Evolutionary conservation across 1,140 invertebrate genomes (phyloP).

Genomic region (Oncopodura yosiiana): DNA sequence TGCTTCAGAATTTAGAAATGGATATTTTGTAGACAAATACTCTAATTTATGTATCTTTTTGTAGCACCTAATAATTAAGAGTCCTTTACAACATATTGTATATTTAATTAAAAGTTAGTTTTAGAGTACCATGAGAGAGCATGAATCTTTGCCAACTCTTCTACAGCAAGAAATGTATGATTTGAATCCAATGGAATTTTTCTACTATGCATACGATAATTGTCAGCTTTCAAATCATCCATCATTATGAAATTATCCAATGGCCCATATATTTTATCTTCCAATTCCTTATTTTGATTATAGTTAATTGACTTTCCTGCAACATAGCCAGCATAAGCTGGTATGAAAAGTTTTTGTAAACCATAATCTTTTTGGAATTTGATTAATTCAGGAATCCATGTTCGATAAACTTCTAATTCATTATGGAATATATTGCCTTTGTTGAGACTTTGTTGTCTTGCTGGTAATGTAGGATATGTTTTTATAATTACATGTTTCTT

Average conservation of each 20-base stretch:
- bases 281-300: too few relatives aligned
- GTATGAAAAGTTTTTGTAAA: not conserved
- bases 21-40: too few relatives aligned
- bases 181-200: too few relatives aligned
- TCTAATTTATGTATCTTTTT: too few relatives aligned
- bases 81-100: too few relatives aligned
- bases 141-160: constrained; percentile 55
- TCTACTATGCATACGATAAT: too few relatives aligned
- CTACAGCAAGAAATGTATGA: constrained; percentile 45
- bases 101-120: too few relatives aligned
- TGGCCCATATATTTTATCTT: too few relatives aligned
- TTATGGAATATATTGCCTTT: not conserved
- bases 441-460: not conserved
- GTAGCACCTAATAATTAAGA: too few relatives aligned
- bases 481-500: not conserved
- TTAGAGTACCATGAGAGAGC: constrained; percentile 56
- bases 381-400: not conserved
- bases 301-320: not conserved
- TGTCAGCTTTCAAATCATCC: constrained; percentile 50
- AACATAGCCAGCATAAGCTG: not conserved
- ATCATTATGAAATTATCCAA: constrained; percentile 39
- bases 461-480: constrained; percentile 6
- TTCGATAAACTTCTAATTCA: not conserved
- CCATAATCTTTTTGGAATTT: not conserved
- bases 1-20: too few relatives aligned